Evolutionary conservation across 1,140 invertebrate genomes (phyloP).

Genomic region (Cydia strobilella): DNA sequence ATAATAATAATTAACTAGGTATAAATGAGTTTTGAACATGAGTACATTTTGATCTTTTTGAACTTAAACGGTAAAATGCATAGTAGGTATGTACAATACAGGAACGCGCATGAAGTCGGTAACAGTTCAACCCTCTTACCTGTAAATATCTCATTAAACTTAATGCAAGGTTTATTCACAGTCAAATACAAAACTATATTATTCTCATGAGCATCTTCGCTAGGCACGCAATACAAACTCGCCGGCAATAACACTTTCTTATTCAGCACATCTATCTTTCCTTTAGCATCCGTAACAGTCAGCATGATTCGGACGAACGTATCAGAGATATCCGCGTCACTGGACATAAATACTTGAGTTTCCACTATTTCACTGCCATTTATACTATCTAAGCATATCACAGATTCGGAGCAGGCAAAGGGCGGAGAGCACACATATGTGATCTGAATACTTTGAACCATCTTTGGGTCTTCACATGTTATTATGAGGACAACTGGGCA

Average conservation of each 20-base stretch:
- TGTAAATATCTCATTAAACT: slow-evolving; percentile 61
- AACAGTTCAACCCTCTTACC: slow-evolving; percentile 45
- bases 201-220: slow-evolving; percentile 42
- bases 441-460: slow-evolving; percentile 63
- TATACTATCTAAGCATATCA: slow-evolving; percentile 60
- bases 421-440: slow-evolving; percentile 60
- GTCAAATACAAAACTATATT: slow-evolving; percentile 50
- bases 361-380: slow-evolving; percentile 71
- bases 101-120: neutral
- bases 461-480: slow-evolving; percentile 60
- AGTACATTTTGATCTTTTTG: no score
- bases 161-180: slow-evolving; percentile 48
- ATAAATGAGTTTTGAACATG: no score
- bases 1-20: no score
- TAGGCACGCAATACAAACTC: slow-evolving; percentile 55
- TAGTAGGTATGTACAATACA: no score
- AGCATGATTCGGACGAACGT: slow-evolving; percentile 57
- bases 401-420: slow-evolving; percentile 56
- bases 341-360: slow-evolving; percentile 56
- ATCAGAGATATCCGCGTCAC: slow-evolving; percentile 52
- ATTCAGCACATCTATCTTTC: slow-evolving; percentile 55
- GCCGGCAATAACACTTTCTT: slow-evolving; percentile 56
- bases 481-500: slow-evolving; percentile 62
- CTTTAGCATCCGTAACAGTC: slow-evolving; percentile 56
- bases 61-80: no score